Base-by-base conservation (phyloP, 2,797 vertebrate genomes). In the Oceanodroma leucorhoa region DNA sequence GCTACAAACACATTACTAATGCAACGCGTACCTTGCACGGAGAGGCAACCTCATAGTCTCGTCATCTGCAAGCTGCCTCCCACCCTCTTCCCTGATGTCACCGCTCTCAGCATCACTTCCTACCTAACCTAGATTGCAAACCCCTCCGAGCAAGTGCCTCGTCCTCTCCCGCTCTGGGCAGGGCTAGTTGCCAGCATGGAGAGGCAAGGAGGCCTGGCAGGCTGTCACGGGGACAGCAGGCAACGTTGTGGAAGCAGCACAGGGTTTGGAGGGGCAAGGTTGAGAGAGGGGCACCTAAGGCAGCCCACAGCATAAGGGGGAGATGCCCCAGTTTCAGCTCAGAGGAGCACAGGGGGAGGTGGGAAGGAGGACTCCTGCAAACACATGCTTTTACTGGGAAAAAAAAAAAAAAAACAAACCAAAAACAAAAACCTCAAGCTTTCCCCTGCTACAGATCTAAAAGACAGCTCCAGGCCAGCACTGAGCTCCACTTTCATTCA, bases 81-180 rank as follows among this genome's bases (percentile, higher is more conserved):
- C 87, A 79, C 93, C 89, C 93, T 92, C 88, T 58, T 73, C 83
- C 94, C 73, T 77, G 82, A 95, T 95, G 94, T 95, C 94, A 88
- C 86, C 0, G 13, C 86, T 95, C 87, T 70, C 79, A 0, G 89
- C 88, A 76, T 90, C 86, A 0, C 64, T 17, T 53, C 83, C 78
- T 77, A 64, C 83, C 91, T 94, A 97, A 96, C 96, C 95, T 92
- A 96, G 86, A 94, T 83, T 94, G 90, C 85, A 96, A 96, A 93
- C 66, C 88, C 90, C 92, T 54, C 82, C 0, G 30, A 95, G 92
- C 45, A 2, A 79, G 53, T 55, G 57, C 87, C 66, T 71, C 11
- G 0, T 45, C 38, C 67, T 17, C 82, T 83, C 41, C 46, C 0
- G 23, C 87, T 69, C 81, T 6, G 46, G 88, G 67, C n/a, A 90